Conservation (phyloP, 2,113 vertebrate genomes). For the Sapayoa aenigma region DNA sequence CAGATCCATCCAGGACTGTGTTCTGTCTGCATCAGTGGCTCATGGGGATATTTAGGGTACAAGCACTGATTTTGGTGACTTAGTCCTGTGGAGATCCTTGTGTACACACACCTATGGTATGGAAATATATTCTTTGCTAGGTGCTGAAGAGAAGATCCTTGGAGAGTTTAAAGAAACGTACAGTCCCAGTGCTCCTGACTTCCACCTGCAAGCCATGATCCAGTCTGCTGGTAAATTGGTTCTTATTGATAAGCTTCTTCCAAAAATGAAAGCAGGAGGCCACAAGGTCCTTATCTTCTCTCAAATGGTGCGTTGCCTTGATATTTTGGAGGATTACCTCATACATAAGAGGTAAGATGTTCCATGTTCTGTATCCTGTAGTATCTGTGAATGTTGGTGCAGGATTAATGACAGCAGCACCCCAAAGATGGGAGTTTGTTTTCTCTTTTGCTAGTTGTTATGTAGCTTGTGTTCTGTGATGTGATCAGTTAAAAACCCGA, state of each 20-base stretch:
- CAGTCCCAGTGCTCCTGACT: slow-evolving; percentile 85
- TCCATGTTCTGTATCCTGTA: not conserved
- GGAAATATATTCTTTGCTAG: slow-evolving; percentile 50
- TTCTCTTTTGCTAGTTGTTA: not conserved
- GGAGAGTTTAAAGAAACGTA: slow-evolving; percentile 94
- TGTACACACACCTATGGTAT: not conserved
- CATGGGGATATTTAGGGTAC: not conserved
- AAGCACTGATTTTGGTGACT: not conserved
- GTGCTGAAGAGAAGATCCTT: slow-evolving; percentile 98
- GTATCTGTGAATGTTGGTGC: not conserved
- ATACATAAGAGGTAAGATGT: slow-evolving; percentile 91
- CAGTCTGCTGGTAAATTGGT: slow-evolving; percentile 98
- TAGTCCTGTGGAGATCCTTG: not conserved
- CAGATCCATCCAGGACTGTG: not conserved
- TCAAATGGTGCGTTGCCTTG: slow-evolving; percentile 98
- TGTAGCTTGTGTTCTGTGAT: not conserved
- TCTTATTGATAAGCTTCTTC: slow-evolving; percentile 96
- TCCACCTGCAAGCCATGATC: slow-evolving; percentile 98
- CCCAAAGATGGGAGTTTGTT: not conserved
- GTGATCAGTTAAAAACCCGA: not conserved
- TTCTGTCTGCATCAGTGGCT: not conserved
- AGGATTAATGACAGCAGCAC: not conserved
- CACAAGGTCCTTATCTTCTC: slow-evolving; percentile 99
- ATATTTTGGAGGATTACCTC: slow-evolving; percentile 98
- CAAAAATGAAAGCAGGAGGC: slow-evolving; percentile 98